phyloP scores from a whole-genome alignment of 23 tunicate genomes.

The Trididemnum miniatum region DNA sequence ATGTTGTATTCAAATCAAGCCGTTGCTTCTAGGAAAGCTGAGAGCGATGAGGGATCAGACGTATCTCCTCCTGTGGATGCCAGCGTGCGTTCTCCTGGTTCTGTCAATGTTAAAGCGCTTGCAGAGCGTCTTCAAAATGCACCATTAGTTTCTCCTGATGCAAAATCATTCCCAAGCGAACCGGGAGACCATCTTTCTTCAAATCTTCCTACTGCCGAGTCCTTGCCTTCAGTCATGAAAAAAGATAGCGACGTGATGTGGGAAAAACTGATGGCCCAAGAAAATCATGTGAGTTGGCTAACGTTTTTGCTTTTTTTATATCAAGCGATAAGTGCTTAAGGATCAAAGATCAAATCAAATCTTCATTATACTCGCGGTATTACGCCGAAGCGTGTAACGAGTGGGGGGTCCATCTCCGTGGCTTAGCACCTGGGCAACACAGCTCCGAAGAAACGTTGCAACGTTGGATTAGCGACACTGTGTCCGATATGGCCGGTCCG shows the following conservation, averaged over 20 bases:
- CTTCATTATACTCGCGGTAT: too few relatives aligned
- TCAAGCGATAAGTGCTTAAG: neutral
- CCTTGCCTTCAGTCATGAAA: slow-evolving; percentile 36
- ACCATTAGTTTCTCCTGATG: neutral
- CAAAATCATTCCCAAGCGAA: slow-evolving; percentile 1
- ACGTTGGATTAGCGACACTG: too few relatives aligned
- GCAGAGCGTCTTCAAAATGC: slow-evolving; percentile 41
- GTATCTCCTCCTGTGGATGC: neutral
- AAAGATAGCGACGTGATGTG: slow-evolving; percentile 96
- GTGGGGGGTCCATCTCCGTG: too few relatives aligned
- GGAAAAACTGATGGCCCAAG: slow-evolving; percentile 66
- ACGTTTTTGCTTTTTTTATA: slow-evolving; percentile 2
- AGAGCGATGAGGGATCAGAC: slow-evolving; percentile 79
- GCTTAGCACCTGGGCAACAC: too few relatives aligned
- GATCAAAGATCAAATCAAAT: too few relatives aligned
- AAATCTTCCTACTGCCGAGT: slow-evolving; percentile 2
- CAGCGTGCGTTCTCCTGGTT: neutral
- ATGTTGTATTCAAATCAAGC: slow-evolving; percentile 90
- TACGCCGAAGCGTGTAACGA: too few relatives aligned
- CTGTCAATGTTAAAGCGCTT: slow-evolving; percentile 27
- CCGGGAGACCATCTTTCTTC: neutral
- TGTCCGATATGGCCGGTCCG: too few relatives aligned
- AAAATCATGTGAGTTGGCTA: slow-evolving; percentile 42
- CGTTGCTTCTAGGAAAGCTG: slow-evolving; percentile 56
- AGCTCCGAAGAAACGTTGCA: too few relatives aligned